Base-by-base conservation (phyloP, 2,797 vertebrate species). In the Hypotaenidia philippensis region DNA sequence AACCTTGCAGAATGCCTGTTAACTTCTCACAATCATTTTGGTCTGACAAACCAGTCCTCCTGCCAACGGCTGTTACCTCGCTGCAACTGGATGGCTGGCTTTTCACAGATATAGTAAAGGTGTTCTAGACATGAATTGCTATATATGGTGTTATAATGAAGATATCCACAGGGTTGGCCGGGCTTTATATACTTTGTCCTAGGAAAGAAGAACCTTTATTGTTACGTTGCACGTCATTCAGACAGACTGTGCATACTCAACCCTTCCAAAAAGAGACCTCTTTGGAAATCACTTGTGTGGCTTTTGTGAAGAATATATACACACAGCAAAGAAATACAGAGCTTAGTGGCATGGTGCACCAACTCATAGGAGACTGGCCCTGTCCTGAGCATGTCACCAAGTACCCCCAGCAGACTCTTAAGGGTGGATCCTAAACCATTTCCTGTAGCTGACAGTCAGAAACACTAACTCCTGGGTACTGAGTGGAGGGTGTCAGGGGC, bases 131-230 rank as follows among this genome's bases (percentile, higher is more conserved):
- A 89, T 56, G 1, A 0, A 34, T 0, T 0, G 15, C 1, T 8
- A 18, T 72, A 13, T 34, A 52, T 4, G 10, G 0, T 0, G 26
- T 0, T 0, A 14, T 41, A 4, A 45, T 56, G 6, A 41, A 41
- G 0, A 10, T 22, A 83, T 29, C 0, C 13, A 45, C 91, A 93
- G 3, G 0, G 0, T 6, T 11, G 0, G 12, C 0, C 0, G 2
- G 0, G 0, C 6, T 3, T 9, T 16, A 2, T 0, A 3, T 12
- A 0, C 1, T 1, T 29, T 63, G 2, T 0, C 82, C 91, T 93
- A 68, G 17, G 32, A 78, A 52, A 61, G 32, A 90, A 87, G 68
- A 47, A 36, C 29, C 27, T 61, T 72, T 41, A 36, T 29, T 74
- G 13, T 72, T 78, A n/a, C 10, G 26, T 57, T 10, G 21, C 29